Percentiles rank a stretch among this genome's conserved stretches.
Conservation (phyloP, 2,113 vertebrate species). For the Petrocephalus microphthalmus region DNA sequence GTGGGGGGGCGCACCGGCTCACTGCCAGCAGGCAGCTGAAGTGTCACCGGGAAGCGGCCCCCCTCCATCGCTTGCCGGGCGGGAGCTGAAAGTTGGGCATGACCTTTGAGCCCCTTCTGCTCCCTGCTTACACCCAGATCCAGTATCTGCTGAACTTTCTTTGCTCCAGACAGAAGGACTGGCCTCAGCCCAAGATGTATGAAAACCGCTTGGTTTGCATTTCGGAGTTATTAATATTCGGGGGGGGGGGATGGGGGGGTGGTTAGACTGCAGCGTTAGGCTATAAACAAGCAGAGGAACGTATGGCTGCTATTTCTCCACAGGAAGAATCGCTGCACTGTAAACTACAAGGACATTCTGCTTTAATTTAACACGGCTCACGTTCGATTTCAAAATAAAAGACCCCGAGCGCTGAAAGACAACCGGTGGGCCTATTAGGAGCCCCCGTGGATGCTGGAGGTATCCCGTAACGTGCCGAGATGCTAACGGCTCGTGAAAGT, state of each 20-base stretch:
- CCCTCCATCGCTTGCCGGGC: neutral
- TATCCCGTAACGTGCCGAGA: neutral
- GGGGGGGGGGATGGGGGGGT: too few species aligned
- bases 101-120: neutral
- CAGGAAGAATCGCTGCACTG: neutral
- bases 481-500: slow-evolving; percentile 19
- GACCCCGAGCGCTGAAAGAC: neutral
- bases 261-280: neutral
- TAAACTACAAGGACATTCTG: neutral
- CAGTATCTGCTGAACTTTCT: slow-evolving; percentile 46
- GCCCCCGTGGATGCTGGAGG: neutral
- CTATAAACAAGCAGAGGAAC: neutral
- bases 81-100: neutral
- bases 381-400: neutral
- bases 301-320: neutral
- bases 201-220: slow-evolving; percentile 47
- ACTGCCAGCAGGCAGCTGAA: neutral
- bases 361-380: neutral
- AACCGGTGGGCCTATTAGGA: neutral
- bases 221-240: slow-evolving; percentile 47
- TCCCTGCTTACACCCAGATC: slow-evolving; percentile 28
- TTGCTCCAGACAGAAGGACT: slow-evolving; percentile 34
- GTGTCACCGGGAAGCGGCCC: neutral
- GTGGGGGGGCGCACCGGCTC: neutral
- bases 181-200: slow-evolving; percentile 18